Percentiles rank a stretch among this genome's conserved stretches.
Evolutionary conservation across 2,113 vertebrate species (phyloP).

Genomic region (Bostrychus sinensis): DNA sequence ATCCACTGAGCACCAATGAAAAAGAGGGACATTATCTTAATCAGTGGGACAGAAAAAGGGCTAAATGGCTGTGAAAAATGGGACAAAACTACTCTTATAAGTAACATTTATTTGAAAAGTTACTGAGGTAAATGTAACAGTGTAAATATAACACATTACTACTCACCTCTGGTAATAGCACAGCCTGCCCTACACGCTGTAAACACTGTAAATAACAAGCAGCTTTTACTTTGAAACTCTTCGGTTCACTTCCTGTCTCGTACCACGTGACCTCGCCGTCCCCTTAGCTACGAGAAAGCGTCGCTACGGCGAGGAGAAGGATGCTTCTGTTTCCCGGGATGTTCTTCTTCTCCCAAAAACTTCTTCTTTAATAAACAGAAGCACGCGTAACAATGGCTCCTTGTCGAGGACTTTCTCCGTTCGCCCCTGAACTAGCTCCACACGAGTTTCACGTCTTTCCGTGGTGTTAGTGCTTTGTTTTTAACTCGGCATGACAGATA

Average conservation of each 20-base stretch:
- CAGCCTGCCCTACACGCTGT: too few relatives aligned
- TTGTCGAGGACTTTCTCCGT: neutral
- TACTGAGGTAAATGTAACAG: too few relatives aligned
- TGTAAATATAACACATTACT: too few relatives aligned
- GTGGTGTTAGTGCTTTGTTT: constrained; percentile 10
- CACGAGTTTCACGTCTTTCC: constrained; percentile 8
- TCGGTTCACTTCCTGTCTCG: constrained; percentile 16
- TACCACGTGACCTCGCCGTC: constrained; percentile 65
- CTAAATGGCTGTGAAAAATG: too few relatives aligned
- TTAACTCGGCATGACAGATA: constrained; percentile 48
- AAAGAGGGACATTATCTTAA: too few relatives aligned
- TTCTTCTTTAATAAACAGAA: too few relatives aligned
- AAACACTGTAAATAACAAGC: neutral
- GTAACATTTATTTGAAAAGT: too few relatives aligned
- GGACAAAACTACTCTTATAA: too few relatives aligned
- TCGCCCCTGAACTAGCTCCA: constrained; percentile 2
- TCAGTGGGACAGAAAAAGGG: too few relatives aligned
- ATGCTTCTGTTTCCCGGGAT: constrained; percentile 4
- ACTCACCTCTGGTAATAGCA: too few relatives aligned
- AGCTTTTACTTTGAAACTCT: constrained; percentile 59
- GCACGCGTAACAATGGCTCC: constrained; percentile 33
- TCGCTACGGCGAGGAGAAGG: constrained; percentile 54
- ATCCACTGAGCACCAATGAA: too few relatives aligned
- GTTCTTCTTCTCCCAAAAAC: neutral
- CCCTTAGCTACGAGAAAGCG: constrained; percentile 76